A percentile compares a stretch with the other conserved stretches of the same genome.
phyloP scores from a whole-genome alignment of 1,140 invertebrate species.

The Musca domestica region DNA sequence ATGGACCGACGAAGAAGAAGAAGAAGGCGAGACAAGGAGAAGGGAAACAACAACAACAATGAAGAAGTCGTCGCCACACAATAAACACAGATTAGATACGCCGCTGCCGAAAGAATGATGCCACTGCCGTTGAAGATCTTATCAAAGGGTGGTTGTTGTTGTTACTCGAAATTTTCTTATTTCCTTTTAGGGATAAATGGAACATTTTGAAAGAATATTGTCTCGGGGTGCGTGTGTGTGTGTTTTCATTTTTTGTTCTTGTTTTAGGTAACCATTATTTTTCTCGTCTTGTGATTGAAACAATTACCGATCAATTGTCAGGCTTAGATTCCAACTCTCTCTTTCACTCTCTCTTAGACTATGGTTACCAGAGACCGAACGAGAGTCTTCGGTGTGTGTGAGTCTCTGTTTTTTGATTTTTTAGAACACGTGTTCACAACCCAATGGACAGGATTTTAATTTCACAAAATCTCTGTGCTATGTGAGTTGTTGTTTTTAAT shows the following conservation, averaged over 20 bases:
- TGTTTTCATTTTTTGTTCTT: neutral
- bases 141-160: neutral
- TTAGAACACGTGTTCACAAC: constrained; percentile 16
- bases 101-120: neutral
- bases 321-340: neutral
- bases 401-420: neutral
- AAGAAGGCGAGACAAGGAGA: too few species aligned
- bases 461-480: neutral
- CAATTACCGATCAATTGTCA: neutral
- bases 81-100: constrained; percentile 13
- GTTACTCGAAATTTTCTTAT: neutral
- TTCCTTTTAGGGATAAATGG: neutral
- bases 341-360: neutral
- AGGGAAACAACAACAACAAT: too few species aligned
- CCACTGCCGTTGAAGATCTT: neutral
- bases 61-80: neutral
- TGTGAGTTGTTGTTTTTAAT: neutral
- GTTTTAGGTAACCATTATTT: neutral
- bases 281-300: neutral
- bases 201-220: too few species aligned
- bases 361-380: too few species aligned
- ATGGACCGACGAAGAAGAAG: too few species aligned
- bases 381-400: neutral
- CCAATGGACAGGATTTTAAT: neutral
- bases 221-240: too few species aligned